Evolutionary conservation across 2,797 vertebrate species (phyloP).

Genomic region (Lophotriccus pileatus): DNA sequence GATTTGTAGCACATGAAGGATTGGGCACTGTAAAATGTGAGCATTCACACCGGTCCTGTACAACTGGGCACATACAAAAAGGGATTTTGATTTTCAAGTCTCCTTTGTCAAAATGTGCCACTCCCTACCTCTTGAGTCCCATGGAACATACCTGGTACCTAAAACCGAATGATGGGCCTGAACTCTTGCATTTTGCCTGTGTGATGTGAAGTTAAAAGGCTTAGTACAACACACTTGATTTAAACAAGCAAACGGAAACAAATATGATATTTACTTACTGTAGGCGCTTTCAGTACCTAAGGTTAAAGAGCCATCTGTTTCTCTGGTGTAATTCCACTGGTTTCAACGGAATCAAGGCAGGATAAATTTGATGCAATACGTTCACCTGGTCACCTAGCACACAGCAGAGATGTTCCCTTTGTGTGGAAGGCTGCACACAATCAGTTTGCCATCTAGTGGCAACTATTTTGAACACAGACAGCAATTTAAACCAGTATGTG

Average conservation of each 20-base stretch:
- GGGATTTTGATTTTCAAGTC: not conserved
- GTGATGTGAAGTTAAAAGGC: constrained; percentile 32
- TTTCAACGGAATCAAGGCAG: not conserved
- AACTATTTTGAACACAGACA: constrained; percentile 63
- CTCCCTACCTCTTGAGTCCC: not conserved
- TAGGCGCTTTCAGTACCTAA: constrained; percentile 5
- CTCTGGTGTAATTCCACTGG: constrained; percentile 14
- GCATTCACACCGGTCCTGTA: not conserved
- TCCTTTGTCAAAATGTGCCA: not conserved
- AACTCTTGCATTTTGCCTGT: constrained; percentile 18
- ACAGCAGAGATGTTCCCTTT: constrained; percentile 50
- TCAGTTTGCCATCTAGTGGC: constrained; percentile 80
- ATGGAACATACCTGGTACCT: not conserved
- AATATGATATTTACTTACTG: constrained; percentile 49
- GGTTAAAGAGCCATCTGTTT: constrained; percentile 33
- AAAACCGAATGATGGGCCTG: not conserved
- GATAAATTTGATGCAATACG: constrained; percentile 10
- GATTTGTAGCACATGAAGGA: not conserved
- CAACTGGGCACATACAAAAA: not conserved
- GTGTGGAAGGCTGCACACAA: constrained; percentile 57
- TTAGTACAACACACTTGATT: not conserved
- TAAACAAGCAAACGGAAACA: constrained; percentile 27
- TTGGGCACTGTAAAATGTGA: not conserved
- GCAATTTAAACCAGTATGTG: not conserved
- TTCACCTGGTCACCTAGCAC: constrained; percentile 39